These are phyloP conservation scores for Diplodus sargus DNA, from an alignment of 2,797 vertebrate species.

Conservation along the genomic window DNA sequence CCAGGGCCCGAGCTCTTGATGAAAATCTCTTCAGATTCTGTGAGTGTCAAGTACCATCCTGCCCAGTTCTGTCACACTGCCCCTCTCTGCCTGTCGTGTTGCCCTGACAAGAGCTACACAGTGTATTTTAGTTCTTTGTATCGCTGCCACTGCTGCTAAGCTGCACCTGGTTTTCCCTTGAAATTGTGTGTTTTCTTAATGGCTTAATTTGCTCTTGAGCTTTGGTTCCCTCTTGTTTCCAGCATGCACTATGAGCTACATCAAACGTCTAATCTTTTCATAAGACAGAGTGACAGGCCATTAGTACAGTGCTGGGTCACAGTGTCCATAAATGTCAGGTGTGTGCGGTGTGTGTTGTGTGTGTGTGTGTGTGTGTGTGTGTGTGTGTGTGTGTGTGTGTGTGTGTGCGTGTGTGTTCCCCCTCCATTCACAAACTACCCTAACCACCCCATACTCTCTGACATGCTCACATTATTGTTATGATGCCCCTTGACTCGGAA, in stretches of 20 bases:
- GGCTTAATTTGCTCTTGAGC: conserved; percentile 39
- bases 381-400: not conserved
- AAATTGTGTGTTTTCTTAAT: conserved; percentile 17
- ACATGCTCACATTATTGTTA: conserved; percentile 72
- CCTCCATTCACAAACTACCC: conserved; percentile 19
- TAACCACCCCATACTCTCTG: conserved; percentile 44
- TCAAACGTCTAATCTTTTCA: conserved; percentile 23
- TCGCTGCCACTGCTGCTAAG: conserved; percentile 30
- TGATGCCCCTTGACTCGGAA: conserved; percentile 93
- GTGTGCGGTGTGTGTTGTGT: conserved; percentile 5
- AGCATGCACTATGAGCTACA: conserved; percentile 30
- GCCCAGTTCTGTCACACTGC: conserved; percentile 41
- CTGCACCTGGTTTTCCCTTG: conserved; percentile 37
- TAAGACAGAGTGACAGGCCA: not conserved
- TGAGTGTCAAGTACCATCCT: conserved; percentile 85
- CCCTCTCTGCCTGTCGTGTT: conserved; percentile 48
- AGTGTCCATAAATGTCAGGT: not conserved
- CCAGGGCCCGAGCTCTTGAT: conserved; percentile 96
- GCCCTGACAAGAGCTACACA: conserved; percentile 18
- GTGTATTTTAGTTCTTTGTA: conserved; percentile 22
- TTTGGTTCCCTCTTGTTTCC: conserved; percentile 31
- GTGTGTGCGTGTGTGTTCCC: not conserved
- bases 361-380: too few relatives aligned
- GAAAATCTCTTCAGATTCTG: conserved; percentile 98
- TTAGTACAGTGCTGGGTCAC: not conserved